Conservation (phyloP, 2,113 vertebrate species). For the Cathartes aura region DNA sequence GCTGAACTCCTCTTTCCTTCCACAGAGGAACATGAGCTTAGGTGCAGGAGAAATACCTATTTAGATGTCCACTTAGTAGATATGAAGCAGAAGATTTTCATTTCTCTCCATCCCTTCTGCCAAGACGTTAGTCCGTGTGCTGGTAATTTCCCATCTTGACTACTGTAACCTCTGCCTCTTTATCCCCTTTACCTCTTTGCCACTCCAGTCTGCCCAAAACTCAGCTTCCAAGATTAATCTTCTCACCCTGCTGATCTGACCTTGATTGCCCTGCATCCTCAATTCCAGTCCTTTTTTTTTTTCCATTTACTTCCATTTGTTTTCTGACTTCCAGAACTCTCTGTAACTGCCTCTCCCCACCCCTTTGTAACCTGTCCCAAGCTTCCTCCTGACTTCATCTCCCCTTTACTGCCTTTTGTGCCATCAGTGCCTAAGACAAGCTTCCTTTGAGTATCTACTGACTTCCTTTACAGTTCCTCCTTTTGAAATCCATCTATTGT, state of each 20-base stretch:
- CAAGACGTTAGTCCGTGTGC: constrained; percentile 75
- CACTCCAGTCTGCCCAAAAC: constrained; percentile 13
- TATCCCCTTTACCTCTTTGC: constrained; percentile 47
- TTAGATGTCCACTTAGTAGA: constrained; percentile 76
- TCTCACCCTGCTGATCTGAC: constrained; percentile 2
- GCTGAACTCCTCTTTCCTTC: constrained; percentile 76
- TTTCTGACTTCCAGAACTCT: constrained; percentile 7
- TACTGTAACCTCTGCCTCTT: constrained; percentile 66
- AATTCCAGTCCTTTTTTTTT: background rate
- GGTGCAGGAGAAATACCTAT: constrained; percentile 74
- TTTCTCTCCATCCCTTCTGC: constrained; percentile 75
- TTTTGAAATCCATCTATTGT: background rate
- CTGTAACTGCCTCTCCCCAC: background rate
- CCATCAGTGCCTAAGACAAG: background rate
- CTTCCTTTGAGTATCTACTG: background rate
- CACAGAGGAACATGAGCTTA: constrained; percentile 76
- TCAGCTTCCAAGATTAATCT: constrained; percentile 22
- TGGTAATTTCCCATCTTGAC: constrained; percentile 77
- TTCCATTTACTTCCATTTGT: background rate
- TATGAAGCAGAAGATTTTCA: constrained; percentile 76
- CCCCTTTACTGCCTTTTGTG: background rate
- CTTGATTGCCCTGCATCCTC: background rate
- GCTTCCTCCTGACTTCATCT: background rate
- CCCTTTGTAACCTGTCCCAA: background rate
- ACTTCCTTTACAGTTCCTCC: background rate